Evolutionary conservation across 1,140 invertebrate species (phyloP), one percentile per base, ranked within the genome.

Genomic region (Scaptodrosophila lebanonensis): DNA sequence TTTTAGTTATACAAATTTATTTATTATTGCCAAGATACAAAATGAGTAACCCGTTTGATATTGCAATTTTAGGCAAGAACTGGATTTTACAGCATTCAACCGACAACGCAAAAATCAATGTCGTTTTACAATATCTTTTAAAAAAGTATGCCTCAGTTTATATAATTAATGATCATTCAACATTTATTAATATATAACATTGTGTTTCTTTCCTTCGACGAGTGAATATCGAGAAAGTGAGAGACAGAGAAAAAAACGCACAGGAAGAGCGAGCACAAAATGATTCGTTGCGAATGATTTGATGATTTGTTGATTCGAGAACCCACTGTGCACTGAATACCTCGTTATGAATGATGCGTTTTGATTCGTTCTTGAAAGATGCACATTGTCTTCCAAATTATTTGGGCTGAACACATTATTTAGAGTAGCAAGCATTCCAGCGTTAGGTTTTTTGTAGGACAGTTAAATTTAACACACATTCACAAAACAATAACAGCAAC

Each of bases 21-120:
- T 36, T 50, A 66, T 58, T 27, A 44, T 36, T 32, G 42, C 39
- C 30, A 45, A 54, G 60, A 17, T 62, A 75, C 70, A 82, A 82
- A 67, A 66, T 79, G 61, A 79, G 75, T 82, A 82, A 82, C 75
- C 76, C 45, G 66, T 86, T 86, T 86, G 83, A 83, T 85, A 86
- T 82, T 87, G 82, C 86, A 85, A 82, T 85, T 86, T 67, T 82
- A 91, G 90, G 90, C 66, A 97, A 98, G 88, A 94, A 93, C 44
- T 98, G 97, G 97, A 98, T 98, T 86, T 89, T 98, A 89, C 92
- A 94, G 88, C 88, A 95, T 91, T 91, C 94, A 82, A 88, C 91
- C 35, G 92, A 91, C 61, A 89, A 91, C 63, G 90, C 92, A 68
- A 92, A 94, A 66, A 94, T 94, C 86, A 90, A 93, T 89, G 91